Evolutionary conservation across 2,797 vertebrate genomes (phyloP).

Genomic region (Distichodus sexfasciatus): DNA sequence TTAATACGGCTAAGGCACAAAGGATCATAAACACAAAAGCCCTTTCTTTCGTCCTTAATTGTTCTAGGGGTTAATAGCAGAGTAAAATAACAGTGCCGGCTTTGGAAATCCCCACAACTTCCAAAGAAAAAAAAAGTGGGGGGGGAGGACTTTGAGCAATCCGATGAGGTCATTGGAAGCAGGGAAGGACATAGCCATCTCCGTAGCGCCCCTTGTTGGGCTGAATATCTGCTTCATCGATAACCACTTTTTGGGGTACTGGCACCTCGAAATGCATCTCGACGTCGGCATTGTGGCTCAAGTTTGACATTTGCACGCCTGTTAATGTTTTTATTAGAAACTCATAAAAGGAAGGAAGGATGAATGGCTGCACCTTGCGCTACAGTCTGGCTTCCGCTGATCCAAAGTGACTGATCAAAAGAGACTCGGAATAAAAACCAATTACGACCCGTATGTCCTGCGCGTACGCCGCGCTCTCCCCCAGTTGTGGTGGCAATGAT

Average conservation of each 20-base stretch:
- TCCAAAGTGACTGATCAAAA: slow-evolving; percentile 49
- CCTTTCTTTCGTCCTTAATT: slow-evolving; percentile 48
- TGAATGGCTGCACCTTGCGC: slow-evolving; percentile 14
- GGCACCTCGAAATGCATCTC: neutral
- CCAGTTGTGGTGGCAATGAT: slow-evolving; percentile 53
- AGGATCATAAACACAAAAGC: slow-evolving; percentile 75
- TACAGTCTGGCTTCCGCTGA: slow-evolving; percentile 41
- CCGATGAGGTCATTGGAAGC: slow-evolving; percentile 5
- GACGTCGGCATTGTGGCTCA: neutral
- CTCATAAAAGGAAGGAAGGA: neutral
- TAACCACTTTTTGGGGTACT: no score
- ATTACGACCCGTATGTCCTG: slow-evolving; percentile 40
- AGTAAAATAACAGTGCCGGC: neutral
- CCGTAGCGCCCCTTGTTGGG: no score
- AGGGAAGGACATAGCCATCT: neutral
- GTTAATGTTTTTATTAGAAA: neutral
- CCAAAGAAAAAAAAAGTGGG: neutral
- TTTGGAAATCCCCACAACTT: neutral
- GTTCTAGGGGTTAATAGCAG: neutral
- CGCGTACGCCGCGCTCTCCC: slow-evolving; percentile 46
- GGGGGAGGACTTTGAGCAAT: no score
- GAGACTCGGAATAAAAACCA: slow-evolving; percentile 43
- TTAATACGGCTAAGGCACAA: slow-evolving; percentile 71
- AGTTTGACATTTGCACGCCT: neutral
- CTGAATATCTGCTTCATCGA: no score